Percentiles rank a stretch among this genome's conserved stretches.
Conservation (phyloP, 2,113 vertebrate species). For the Rattus rattus region DNA sequence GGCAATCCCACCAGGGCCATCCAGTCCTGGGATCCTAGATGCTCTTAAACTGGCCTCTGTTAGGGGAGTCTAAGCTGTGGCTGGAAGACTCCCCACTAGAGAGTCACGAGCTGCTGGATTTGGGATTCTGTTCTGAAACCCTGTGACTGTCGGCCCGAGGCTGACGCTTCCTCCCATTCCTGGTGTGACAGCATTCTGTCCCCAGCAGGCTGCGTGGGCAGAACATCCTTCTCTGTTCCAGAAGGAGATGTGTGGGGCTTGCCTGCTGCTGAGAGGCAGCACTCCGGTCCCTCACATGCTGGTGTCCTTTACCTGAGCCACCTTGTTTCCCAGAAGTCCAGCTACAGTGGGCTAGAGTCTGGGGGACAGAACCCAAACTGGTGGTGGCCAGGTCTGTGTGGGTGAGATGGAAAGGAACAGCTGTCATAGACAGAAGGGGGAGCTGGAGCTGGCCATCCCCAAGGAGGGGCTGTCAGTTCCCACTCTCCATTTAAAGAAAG, state of each 20-base stretch:
- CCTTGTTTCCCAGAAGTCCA: not conserved
- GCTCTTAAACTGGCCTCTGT: not conserved
- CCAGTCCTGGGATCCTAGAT: not conserved
- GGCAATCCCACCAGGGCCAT: not conserved
- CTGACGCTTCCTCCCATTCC: not conserved
- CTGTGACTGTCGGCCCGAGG: slow-evolving; percentile 52
- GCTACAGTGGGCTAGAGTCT: not conserved
- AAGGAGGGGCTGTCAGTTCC: slow-evolving; percentile 49
- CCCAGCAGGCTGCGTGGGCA: not conserved
- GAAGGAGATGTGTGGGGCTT: not conserved
- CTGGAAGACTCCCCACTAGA: slow-evolving; percentile 36
- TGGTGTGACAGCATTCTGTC: slow-evolving; percentile 25
- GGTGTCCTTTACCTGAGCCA: not conserved
- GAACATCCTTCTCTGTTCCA: not conserved
- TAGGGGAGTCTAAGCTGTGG: not conserved
- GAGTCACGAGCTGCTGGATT: slow-evolving; percentile 63
- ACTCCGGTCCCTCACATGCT: not conserved
- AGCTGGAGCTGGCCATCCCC: slow-evolving; percentile 1
- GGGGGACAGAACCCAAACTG: not conserved
- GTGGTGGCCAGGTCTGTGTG: slow-evolving; percentile 5
- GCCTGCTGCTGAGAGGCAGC: not conserved
- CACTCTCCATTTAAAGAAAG: slow-evolving; percentile 72
- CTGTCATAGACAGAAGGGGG: slow-evolving; percentile 31
- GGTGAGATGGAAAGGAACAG: slow-evolving; percentile 47
- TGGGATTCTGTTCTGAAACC: slow-evolving; percentile 76